phyloP scores from a whole-genome alignment of 2,888 invertebrate genomes.

The Ichneumoninae sp. region DNA sequence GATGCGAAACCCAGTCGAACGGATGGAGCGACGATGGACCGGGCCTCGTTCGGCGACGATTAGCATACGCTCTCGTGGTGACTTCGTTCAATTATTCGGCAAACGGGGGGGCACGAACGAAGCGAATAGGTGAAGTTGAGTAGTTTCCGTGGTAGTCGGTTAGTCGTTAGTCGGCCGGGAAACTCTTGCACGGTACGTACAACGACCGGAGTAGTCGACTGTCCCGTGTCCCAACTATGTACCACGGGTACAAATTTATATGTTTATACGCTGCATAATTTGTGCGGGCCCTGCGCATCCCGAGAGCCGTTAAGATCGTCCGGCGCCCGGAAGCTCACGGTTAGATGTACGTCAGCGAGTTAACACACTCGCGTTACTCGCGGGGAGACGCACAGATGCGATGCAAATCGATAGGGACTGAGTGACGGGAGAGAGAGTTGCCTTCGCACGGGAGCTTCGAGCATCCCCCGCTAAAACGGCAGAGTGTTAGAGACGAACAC shows the following conservation, averaged over 20 bases:
- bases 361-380: conserved; percentile 30
- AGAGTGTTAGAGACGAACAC: conserved; percentile 39
- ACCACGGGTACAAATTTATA: not conserved
- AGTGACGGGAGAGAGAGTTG: conserved; percentile 24
- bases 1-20: conserved; percentile 44
- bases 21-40: conserved; percentile 30
- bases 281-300: not conserved
- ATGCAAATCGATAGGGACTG: conserved; percentile 58
- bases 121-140: conserved; percentile 17
- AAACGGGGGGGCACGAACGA: conserved; percentile 9
- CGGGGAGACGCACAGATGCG: not conserved
- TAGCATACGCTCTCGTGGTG: conserved; percentile 54
- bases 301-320: conserved; percentile 14
- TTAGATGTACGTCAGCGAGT: conserved; percentile 37
- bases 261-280: not conserved
- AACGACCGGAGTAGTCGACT: not conserved
- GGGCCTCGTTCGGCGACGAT: conserved; percentile 40
- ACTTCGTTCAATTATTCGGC: conserved; percentile 48
- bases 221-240: not conserved
- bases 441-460: conserved; percentile 32
- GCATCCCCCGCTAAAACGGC: conserved; percentile 23
- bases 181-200: not conserved
- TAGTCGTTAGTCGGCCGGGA: not conserved
- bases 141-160: not conserved
- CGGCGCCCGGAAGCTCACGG: conserved; percentile 1